Conservation (phyloP, 92 coral and sea anemone genomes). For the Micromussa lordhowensis region DNA sequence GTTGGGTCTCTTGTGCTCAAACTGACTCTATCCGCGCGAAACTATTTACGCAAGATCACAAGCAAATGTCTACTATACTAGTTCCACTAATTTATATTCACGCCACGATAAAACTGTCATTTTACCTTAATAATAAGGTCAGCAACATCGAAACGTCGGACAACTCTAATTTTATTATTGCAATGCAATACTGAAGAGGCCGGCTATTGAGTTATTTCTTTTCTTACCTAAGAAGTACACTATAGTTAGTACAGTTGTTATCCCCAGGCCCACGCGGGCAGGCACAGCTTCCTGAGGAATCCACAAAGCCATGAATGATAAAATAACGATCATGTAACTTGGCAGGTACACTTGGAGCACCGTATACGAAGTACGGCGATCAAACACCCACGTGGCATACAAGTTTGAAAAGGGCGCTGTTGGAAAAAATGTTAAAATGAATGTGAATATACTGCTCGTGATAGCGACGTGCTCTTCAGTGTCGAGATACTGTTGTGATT, state of each 20-base stretch:
- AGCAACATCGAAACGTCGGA: no score
- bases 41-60: no score
- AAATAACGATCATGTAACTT: conserved; percentile 42
- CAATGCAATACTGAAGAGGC: not conserved
- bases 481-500: not conserved
- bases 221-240: conserved; percentile 43
- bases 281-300: conserved; percentile 69
- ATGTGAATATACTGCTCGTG: not conserved
- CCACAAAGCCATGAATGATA: conserved; percentile 63
- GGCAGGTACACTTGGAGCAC: conserved; percentile 42
- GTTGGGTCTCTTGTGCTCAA: no score
- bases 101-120: no score
- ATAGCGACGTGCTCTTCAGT: not conserved
- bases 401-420: conserved; percentile 34
- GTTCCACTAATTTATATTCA: no score
- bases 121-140: no score
- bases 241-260: conserved; percentile 67
- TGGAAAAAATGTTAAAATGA: not conserved
- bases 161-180: no score
- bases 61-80: no score
- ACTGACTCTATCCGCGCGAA: no score
- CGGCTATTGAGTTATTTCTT: not conserved
- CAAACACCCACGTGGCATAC: conserved; percentile 45
- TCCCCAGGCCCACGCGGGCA: conserved; percentile 65
- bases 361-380: conserved; percentile 45